Conservation (phyloP, 37 sponge, comb jelly and placozoan genomes). For the Sycon ciliatum region DNA sequence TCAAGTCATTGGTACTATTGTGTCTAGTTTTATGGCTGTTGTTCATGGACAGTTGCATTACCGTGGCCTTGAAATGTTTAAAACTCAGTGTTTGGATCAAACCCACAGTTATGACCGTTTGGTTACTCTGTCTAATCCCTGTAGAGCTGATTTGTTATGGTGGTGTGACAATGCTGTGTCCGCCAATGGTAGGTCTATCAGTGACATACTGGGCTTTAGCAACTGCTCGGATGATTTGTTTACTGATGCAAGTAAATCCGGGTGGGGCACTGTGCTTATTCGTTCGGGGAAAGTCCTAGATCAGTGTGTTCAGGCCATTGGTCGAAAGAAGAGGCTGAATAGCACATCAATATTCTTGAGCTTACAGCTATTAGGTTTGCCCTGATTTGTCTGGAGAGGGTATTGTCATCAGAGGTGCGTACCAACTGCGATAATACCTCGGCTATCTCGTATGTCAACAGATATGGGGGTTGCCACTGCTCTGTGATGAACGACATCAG, state of each 20-base stretch:
- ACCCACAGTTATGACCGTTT: background rate
- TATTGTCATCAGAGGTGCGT: too few relatives aligned
- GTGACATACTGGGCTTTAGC: too few relatives aligned
- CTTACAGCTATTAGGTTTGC: constrained; percentile 32
- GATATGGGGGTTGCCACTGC: constrained; percentile 23
- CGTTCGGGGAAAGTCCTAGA: too few relatives aligned
- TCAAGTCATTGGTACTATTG: constrained; percentile 16
- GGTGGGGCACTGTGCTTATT: too few relatives aligned
- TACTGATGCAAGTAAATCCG: too few relatives aligned
- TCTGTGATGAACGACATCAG: constrained; percentile 1
- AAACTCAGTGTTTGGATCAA: background rate
- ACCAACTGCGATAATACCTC: too few relatives aligned
- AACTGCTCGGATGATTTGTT: too few relatives aligned
- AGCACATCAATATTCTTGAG: constrained; percentile 52
- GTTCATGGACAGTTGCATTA: too few relatives aligned
- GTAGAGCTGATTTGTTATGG: constrained; percentile 17
- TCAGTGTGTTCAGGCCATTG: too few relatives aligned
- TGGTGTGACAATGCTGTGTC: too few relatives aligned
- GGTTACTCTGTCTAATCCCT: background rate
- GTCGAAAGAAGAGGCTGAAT: constrained; percentile 1
- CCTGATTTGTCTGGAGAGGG: too few relatives aligned
- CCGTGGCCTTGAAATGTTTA: constrained; percentile 13
- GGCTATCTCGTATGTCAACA: constrained; percentile 21
- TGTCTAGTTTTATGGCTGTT: constrained; percentile 2
- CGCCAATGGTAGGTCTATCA: background rate